Percentiles rank a stretch among this genome's conserved stretches.
Conservation (phyloP, 2,797 vertebrate genomes). For the Coregonus sp. region DNA sequence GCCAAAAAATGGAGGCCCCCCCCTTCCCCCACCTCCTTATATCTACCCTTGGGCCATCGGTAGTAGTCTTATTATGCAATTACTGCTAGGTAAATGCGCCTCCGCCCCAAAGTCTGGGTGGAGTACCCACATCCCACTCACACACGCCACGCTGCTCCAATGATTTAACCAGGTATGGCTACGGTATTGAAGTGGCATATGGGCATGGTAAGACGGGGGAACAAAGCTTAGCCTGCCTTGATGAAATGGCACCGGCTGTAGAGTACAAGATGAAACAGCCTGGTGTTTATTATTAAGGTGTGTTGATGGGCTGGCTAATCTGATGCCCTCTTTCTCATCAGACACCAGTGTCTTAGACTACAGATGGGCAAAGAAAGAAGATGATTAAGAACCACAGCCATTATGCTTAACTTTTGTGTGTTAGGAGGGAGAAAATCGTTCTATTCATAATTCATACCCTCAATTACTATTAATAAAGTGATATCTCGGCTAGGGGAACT, state of each 20-base stretch:
- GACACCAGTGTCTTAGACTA: background rate
- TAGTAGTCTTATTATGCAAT: conserved; percentile 74
- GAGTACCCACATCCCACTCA: background rate
- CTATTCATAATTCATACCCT: conserved; percentile 70
- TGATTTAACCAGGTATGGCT: background rate
- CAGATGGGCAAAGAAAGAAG: conserved; percentile 60
- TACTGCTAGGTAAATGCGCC: conserved; percentile 64
- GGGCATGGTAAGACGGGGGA: conserved; percentile 27
- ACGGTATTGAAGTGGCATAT: background rate
- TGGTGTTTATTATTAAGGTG: background rate
- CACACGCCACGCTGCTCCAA: background rate
- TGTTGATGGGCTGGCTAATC: background rate
- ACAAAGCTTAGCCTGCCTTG: background rate
- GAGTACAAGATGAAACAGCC: conserved; percentile 13
- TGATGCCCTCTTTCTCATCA: background rate
- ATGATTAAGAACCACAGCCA: conserved; percentile 98
- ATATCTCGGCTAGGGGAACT: conserved; percentile 89
- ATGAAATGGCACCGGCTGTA: background rate
- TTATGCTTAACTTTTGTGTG: conserved; percentile 92
- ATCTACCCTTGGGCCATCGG: conserved; percentile 59
- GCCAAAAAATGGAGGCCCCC: conserved; percentile 68
- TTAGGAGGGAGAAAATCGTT: conserved; percentile 53
- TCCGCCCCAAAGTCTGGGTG: conserved; percentile 16
- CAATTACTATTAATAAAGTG: conserved; percentile 99
- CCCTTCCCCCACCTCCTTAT: conserved; percentile 17